Evolutionary conservation across 2,888 invertebrate genomes (phyloP), one percentile per base, ranked within the genome.

Genomic region (Parnassius orleans): DNA sequence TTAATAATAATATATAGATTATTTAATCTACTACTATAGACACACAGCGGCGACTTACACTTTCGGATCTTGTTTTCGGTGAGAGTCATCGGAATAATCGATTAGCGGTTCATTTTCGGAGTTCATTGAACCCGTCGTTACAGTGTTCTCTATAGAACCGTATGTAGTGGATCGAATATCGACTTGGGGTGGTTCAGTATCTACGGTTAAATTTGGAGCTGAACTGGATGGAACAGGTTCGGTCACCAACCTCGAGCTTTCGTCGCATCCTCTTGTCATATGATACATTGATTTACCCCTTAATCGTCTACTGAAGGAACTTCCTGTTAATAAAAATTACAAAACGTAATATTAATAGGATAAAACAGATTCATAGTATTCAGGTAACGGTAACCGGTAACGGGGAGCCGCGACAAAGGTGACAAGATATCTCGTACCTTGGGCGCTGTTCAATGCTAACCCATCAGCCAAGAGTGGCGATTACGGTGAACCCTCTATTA

Each of bases 211-310:
- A 61, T 80, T 80, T 0, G 90, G 90, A 1, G 84, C 88, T 0
- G 91, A 90, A 56, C 81, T 87, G 1, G 89, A 87, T 5, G 88
- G 77, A 9, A 68, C 74, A 1, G 79, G 76, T 42, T 81, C 87
- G 47, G 72, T 76, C 63, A 92, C 81, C n/a, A 92, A 75, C 53
- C 91, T 79, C 1, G 91, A 84, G 70, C 91, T 93, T 71, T 95
- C 95, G 63, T 94, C 94, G 55, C 90, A 93, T 0, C 95, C 95
- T 69, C 95, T 93, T 1, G 96, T 90, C 83, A 96, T 93, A 69
- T 95, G 94, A 82, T 96, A 96, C 86, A 93, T 94, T 56, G 94
- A 94, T 68, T 95, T 94, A n/a, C 96, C 96, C 59, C 96, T 93
- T 68, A 96, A 94, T 66, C 95, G 92, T 52, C 96, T 93, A 77